Evolutionary conservation across 2,888 invertebrate genomes (phyloP), one percentile per base, ranked within the genome.

Genomic region (Clusia tigrina): DNA sequence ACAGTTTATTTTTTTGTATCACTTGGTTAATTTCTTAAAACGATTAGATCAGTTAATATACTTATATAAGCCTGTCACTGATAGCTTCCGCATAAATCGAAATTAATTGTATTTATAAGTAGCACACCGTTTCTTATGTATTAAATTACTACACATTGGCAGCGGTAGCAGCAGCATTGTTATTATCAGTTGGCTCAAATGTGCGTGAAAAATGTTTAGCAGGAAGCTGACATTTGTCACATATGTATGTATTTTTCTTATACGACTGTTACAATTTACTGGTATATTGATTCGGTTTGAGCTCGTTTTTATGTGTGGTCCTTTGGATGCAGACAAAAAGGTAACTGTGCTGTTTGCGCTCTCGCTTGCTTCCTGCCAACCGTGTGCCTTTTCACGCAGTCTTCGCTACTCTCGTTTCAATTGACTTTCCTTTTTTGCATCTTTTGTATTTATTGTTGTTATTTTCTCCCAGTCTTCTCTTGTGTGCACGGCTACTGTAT

Each of bases 211-310:
- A 67, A 69, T 77, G 71, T 69, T 74, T 74, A 79, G 78, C 78
- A 79, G 78, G 78, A 78, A 78, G 67, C 70, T 75, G 77, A 77
- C 79, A 78, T 78, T 78, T 78, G 79, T 78, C 78, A 78, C 79
- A 70, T 68, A 58, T 58, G 54, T n/a, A n/a, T n/a, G 48, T 55
- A 59, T 52, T 66, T 62, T 57, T 20, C 52, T 54, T 61, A 18
- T 54, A 26, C 20, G n/a, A n/a, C n/a, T n/a, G n/a, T n/a, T n/a
- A n/a, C n/a, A n/a, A n/a, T n/a, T n/a, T n/a, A n/a, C n/a, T n/a
- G n/a, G n/a, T n/a, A n/a, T n/a, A n/a, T 20, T 10, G 37, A 17
- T 25, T 57, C 20, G 24, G 17, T 56, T 48, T 24, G n/a, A n/a
- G n/a, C 55, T 60, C 59, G 62, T 63, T 56, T 55, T 58, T 54